These are phyloP conservation scores for Perca flavescens DNA, from an alignment of 2,113 vertebrate species.

Conservation along the genomic window DNA sequence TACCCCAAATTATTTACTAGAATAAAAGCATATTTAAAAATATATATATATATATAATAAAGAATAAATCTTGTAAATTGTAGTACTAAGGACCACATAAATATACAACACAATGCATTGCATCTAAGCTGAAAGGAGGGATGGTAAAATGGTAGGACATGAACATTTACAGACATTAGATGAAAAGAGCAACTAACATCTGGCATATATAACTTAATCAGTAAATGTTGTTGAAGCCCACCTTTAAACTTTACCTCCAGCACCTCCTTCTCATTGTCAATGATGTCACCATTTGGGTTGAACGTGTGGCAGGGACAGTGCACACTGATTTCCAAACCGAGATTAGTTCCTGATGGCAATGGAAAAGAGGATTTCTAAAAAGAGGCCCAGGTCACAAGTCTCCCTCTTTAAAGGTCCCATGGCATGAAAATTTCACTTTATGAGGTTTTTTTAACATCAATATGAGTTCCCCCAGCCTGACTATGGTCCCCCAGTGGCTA, in stretches of 20 bases:
- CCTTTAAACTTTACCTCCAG: conserved; percentile 96
- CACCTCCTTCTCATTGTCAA: conserved; percentile 90
- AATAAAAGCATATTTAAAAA: neutral
- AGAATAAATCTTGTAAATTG: neutral
- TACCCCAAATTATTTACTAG: neutral
- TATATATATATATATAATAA: neutral
- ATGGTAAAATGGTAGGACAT: neutral
- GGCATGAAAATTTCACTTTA: no score
- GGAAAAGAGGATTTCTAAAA: neutral
- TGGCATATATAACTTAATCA: neutral
- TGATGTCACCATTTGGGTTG: conserved; percentile 90
- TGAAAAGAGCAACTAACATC: neutral
- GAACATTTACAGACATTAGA: neutral
- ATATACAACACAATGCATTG: neutral
- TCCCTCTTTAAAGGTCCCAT: neutral
- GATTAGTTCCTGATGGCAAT: conserved; percentile 86
- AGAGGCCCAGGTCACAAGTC: neutral
- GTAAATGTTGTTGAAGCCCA: conserved; percentile 60
- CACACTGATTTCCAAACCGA: conserved; percentile 94
- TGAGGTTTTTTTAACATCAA: no score
- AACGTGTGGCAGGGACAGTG: conserved; percentile 94
- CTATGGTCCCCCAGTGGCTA: no score
- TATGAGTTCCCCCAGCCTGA: no score
- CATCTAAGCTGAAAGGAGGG: neutral
- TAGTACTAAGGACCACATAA: neutral